Base-by-base conservation (phyloP, 2,797 vertebrate species). In the Pterois miles region DNA sequence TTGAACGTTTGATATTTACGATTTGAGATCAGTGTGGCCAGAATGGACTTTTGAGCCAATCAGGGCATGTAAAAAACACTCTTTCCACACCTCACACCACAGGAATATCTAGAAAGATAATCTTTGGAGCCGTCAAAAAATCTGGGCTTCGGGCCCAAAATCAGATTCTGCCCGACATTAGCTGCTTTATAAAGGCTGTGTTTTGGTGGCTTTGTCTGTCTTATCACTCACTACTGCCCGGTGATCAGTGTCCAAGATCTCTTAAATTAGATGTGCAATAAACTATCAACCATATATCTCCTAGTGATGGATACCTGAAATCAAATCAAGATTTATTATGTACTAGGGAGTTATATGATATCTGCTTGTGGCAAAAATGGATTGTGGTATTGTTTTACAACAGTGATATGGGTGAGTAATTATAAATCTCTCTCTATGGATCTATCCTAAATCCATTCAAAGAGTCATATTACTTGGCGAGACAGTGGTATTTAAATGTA, bases 341-440 rank as follows among this genome's bases (percentile, higher is more conserved):
- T 38, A 13, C 58, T 10, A 20, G 34, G 50, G 48, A 65, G 22
- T 46, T 65, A 71, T 76, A 65, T 7, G 18, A 34, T 43, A 63
- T 62, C 43, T 73, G 70, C 43, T 46, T 23, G 29, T 36, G 12
- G 34, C 66, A 25, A 67, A 74, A 80, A 71, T 70, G 20, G 74
- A 79, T 57, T 46, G 34, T 53, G 25, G 62, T 70, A 48, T 84
- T 76, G 81, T 78, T 88, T 80, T 65, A 77, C 12, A 78, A 14
- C 31, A 18, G 52, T 52, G 60, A 80, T 43, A 70, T 60, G 25
- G 60, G 68, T 64, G 54, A 73, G 34, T 68, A 70, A 65, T 68
- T 71, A 56, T 33, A 33, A 76, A 65, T 65, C 16, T 52, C n/a
- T 54, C 13, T 54, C 38, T 6, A 2, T 52, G 60, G 52, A 76